Evolutionary conservation across 2,888 invertebrate species (phyloP), one percentile per base, ranked within the genome.

Genomic region (Drosophila putrida): DNA sequence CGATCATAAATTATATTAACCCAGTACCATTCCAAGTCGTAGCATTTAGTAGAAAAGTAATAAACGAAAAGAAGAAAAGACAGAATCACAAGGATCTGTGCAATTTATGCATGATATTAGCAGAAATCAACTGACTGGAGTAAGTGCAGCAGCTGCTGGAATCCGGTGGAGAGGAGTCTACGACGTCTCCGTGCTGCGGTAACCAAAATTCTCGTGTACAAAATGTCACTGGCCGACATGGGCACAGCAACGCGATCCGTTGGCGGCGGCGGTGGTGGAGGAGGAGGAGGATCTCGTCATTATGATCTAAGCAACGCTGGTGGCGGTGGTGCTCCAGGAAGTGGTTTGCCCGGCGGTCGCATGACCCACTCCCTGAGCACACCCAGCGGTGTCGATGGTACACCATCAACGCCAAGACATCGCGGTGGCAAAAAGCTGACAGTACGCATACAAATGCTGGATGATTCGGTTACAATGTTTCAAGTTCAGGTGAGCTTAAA

Each of bases 381-480:
- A 83, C 96, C 96, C 74, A 96, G 96, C 62, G 96, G 96, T 76
- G 96, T 96, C 89, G 97, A 97, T 93, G 93, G 92, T 15, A 91
- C 92, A 57, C 93, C 93, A 74, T 94, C 96, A 72, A 96, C 96
- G 75, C 96, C 96, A 57, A 94, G 96, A 79, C 96, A 97, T 80
- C 96, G 96, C 89, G 96, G 96, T 90, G 97, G 97, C 91, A 97
- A 97, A 93, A 97, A 97, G 95, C 94, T 97, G 74, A 96, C 97
- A 59, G 95, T 97, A 74, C 94, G 97, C 82, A 96, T 97, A 61
- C 97, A 97, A 93, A 97, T 97, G 97, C 93, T 97, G 80, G 97
- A 97, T 92, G 97, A 97, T 93, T 95, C 96, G 57, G 94, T 97
- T 91, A 97, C 97, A 82, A 96, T 97, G 94, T 97, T 97, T 93